These are phyloP conservation scores for Megaptera novaeangliae DNA, from an alignment of 2,113 vertebrate genomes.

Conservation along the genomic window DNA sequence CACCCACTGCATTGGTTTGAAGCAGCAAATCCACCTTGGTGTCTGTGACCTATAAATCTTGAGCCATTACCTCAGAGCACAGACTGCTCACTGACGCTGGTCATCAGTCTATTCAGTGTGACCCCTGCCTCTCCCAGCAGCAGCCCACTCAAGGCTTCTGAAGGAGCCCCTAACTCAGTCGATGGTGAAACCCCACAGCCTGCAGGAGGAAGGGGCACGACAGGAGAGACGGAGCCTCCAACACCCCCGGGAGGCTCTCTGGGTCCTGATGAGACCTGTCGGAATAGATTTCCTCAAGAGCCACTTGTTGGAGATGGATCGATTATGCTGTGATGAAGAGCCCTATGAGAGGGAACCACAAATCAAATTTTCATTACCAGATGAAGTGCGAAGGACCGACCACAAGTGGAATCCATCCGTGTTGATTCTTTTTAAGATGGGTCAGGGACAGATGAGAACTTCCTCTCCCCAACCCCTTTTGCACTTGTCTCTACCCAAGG, in stretches of 20 bases:
- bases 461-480: neutral
- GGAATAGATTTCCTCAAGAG: neutral
- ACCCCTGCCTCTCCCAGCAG: neutral
- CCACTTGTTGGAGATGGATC: conserved; percentile 60
- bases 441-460: neutral
- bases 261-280: neutral
- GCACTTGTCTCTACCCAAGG: neutral
- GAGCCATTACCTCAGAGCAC: neutral
- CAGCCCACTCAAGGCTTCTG: neutral
- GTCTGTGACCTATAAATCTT: neutral
- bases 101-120: neutral
- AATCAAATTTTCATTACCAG: conserved; percentile 57
- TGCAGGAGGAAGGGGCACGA: neutral
- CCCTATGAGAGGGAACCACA: conserved; percentile 46
- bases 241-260: neutral
- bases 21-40: neutral
- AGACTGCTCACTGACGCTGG: neutral
- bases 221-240: neutral
- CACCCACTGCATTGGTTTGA: rapidly evolving
- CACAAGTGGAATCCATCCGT: neutral
- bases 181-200: neutral
- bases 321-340: conserved; percentile 42
- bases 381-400: conserved; percentile 1
- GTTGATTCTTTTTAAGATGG: neutral
- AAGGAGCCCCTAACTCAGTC: neutral